These are phyloP conservation scores for Odiellus spinosus DNA, from an alignment of 2,888 invertebrate species.

Conservation along the genomic window DNA sequence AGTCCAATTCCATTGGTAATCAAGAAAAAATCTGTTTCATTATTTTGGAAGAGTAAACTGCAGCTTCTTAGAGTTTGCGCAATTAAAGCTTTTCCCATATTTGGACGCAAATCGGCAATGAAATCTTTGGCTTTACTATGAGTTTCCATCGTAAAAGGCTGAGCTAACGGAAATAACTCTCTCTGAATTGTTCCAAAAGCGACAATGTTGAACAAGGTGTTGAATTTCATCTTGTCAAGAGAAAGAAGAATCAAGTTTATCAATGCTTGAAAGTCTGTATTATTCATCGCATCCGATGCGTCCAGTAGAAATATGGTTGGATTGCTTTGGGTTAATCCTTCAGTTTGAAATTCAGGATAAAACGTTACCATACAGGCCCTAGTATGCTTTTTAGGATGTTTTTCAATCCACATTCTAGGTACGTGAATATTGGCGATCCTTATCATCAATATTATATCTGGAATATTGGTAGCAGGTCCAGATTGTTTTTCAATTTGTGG, in stretches of 20 bases:
- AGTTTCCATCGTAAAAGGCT: too few species aligned
- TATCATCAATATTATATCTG: slow-evolving; percentile 31
- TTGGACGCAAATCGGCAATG: too few species aligned
- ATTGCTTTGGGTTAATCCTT: slow-evolving; percentile 19
- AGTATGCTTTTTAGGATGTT: slow-evolving; percentile 18
- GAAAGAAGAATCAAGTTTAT: slow-evolving; percentile 26
- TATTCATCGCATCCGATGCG: slow-evolving; percentile 33
- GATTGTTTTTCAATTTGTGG: slow-evolving; percentile 11
- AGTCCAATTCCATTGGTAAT: too few species aligned
- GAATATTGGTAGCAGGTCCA: slow-evolving; percentile 15
- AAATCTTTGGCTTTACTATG: too few species aligned
- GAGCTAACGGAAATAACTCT: too few species aligned
- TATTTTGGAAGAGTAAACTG: too few species aligned
- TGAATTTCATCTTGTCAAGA: slow-evolving; percentile 26
- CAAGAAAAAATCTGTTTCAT: too few species aligned
- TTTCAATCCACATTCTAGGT: slow-evolving; percentile 34
- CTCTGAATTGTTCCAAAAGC: slow-evolving; percentile 26
- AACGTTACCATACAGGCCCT: slow-evolving; percentile 32
- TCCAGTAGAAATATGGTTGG: slow-evolving; percentile 30
- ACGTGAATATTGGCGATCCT: slow-evolving; percentile 31
- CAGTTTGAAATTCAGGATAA: slow-evolving; percentile 33
- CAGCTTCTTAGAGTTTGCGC: too few species aligned
- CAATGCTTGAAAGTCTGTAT: slow-evolving; percentile 24
- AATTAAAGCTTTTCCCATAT: too few species aligned
- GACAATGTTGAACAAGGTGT: slow-evolving; percentile 32